Conservation (phyloP, 1,140 invertebrate genomes). For the Oppia nitens region DNA sequence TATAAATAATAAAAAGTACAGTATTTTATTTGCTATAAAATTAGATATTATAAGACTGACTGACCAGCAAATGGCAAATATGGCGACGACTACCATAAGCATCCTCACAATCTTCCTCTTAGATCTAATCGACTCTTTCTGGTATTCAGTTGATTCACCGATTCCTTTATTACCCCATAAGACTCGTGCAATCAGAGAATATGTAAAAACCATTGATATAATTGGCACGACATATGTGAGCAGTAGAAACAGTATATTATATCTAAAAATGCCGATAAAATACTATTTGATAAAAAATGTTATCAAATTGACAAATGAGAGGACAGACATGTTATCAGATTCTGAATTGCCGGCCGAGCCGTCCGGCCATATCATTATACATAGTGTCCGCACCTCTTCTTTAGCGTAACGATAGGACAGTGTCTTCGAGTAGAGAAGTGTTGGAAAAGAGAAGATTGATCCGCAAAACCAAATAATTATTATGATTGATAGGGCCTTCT, state of each 20-base stretch:
- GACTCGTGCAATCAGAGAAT: slow-evolving; percentile 57
- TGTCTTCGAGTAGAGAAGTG: slow-evolving; percentile 60
- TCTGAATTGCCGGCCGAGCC: slow-evolving; percentile 38
- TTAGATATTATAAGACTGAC: neutral
- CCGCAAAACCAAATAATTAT: slow-evolving; percentile 62
- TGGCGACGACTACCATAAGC: slow-evolving; percentile 21
- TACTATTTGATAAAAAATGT: neutral
- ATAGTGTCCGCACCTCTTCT: slow-evolving; percentile 37
- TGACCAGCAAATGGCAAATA: slow-evolving; percentile 5
- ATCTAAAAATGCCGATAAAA: slow-evolving; percentile 39
- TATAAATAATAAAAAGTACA: slow-evolving; percentile 49
- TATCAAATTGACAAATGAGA: neutral
- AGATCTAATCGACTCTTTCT: slow-evolving; percentile 7
- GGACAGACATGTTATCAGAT: slow-evolving; percentile 47
- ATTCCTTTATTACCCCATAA: slow-evolving; percentile 81
- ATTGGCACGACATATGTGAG: slow-evolving; percentile 83
- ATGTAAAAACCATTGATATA: slow-evolving; percentile 67
- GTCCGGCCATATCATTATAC: slow-evolving; percentile 49
- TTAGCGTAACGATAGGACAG: slow-evolving; percentile 44
- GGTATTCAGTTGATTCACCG: slow-evolving; percentile 40
- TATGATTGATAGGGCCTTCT: slow-evolving; percentile 54
- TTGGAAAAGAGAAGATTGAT: slow-evolving; percentile 55
- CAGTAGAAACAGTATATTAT: slow-evolving; percentile 66
- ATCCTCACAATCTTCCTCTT: slow-evolving; percentile 41
- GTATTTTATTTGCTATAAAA: too few species aligned